phyloP scores from a whole-genome alignment of 2,888 invertebrate species.

The Phaedon cochleariae region DNA sequence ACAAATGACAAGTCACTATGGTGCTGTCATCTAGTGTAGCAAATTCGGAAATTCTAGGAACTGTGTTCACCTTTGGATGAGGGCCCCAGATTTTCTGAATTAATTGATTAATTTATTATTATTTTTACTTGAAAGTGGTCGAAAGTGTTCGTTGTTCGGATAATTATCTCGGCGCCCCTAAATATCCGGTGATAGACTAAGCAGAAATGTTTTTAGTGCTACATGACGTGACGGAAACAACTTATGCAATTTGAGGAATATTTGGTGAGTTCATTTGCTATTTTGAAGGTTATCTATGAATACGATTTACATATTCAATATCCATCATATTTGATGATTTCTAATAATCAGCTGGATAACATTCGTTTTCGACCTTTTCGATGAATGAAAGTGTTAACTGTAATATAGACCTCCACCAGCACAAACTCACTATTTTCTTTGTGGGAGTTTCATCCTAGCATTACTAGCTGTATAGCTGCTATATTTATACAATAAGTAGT shows the following conservation, averaged over 20 bases:
- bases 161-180: conserved; percentile 14
- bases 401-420: neutral
- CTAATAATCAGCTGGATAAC: conserved; percentile 29
- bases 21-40: conserved; percentile 15
- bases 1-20: neutral
- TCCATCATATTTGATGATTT: conserved; percentile 26
- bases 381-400: neutral
- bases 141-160: conserved; percentile 28
- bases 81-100: conserved; percentile 38
- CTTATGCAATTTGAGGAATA: conserved; percentile 51
- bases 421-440: neutral
- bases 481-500: neutral
- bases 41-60: conserved; percentile 20
- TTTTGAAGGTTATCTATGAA: conserved; percentile 46
- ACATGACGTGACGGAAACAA: conserved; percentile 31
- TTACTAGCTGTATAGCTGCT: neutral
- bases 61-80: conserved; percentile 23
- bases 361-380: conserved; percentile 17
- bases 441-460: neutral
- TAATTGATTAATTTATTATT: conserved; percentile 27
- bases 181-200: conserved; percentile 16
- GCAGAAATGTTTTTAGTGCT: conserved; percentile 30
- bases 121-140: conserved; percentile 20
- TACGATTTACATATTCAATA: conserved; percentile 33
- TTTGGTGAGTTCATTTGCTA: conserved; percentile 44